Evolutionary conservation across 2,888 invertebrate species (phyloP).

Genomic region (Lycia hirtaria): DNA sequence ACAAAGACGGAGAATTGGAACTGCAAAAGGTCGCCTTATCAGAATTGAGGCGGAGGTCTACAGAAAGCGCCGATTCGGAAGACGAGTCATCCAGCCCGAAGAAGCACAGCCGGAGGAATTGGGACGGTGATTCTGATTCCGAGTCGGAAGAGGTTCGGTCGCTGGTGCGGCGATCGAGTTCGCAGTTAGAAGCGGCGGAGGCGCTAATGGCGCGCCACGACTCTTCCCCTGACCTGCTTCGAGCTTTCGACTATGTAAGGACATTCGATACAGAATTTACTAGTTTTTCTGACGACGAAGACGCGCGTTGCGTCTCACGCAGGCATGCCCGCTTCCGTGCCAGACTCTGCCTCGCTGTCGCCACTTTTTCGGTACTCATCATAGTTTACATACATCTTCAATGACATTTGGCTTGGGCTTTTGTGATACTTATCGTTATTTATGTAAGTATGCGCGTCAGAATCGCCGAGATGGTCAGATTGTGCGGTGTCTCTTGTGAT

Average conservation of each 20-base stretch:
- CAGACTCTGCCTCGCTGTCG: conserved; percentile 76
- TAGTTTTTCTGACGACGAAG: conserved; percentile 62
- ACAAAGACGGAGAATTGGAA: conserved; percentile 67
- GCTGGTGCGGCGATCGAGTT: conserved; percentile 87
- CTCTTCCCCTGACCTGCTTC: conserved; percentile 76
- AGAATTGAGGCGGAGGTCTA: conserved; percentile 75
- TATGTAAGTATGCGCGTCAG: conserved; percentile 73
- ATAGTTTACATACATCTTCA: conserved; percentile 82
- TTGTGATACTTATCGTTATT: conserved; percentile 73
- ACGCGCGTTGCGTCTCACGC: conserved; percentile 53
- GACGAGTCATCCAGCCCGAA: conserved; percentile 71
- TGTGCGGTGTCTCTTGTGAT: conserved; percentile 32
- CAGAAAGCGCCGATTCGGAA: conserved; percentile 74
- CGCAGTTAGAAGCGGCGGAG: conserved; percentile 87
- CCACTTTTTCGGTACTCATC: conserved; percentile 78
- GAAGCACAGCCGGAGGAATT: conserved; percentile 66
- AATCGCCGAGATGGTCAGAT: conserved; percentile 75
- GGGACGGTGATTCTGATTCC: conserved; percentile 86
- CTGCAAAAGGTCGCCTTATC: conserved; percentile 73
- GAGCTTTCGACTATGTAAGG: conserved; percentile 83
- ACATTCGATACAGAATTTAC: conserved; percentile 77
- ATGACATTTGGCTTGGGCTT: conserved; percentile 79
- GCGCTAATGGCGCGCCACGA: conserved; percentile 81
- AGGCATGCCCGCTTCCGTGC: conserved; percentile 73
- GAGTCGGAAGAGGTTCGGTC: conserved; percentile 88